phyloP scores from a whole-genome alignment of 2,797 vertebrate genomes.

The Lycodopsis pacificus region DNA sequence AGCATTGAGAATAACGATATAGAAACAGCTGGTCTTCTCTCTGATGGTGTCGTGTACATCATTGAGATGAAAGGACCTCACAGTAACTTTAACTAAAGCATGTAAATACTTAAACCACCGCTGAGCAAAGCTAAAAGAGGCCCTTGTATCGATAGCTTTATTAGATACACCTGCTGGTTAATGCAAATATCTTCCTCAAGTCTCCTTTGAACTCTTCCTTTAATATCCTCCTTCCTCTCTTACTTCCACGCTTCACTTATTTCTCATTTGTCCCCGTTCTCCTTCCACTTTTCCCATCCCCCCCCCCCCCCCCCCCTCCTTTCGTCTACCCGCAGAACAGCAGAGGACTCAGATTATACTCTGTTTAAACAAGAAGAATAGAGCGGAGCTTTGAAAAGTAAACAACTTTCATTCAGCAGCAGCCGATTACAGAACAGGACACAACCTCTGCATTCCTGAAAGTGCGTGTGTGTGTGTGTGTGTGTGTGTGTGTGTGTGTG shows the following conservation, averaged over 20 bases:
- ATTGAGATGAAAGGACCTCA: not conserved
- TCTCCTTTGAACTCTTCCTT: not conserved
- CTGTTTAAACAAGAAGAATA: slow-evolving; percentile 21
- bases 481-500: slow-evolving; percentile 11
- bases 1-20: too few species aligned
- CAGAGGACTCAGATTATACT: slow-evolving; percentile 24
- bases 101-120: not conserved
- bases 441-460: slow-evolving; percentile 7
- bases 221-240: not conserved
- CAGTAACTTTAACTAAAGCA: not conserved
- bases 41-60: not conserved
- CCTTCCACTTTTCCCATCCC: too few species aligned
- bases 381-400: slow-evolving; percentile 24
- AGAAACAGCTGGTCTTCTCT: not conserved
- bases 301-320: not conserved
- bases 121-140: not conserved
- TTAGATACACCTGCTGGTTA: not conserved
- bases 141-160: not conserved
- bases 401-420: slow-evolving; percentile 42
- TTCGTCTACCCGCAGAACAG: slow-evolving; percentile 13
- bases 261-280: not conserved
- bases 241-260: not conserved
- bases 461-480: slow-evolving; percentile 4
- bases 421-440: slow-evolving; percentile 45
- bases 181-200: not conserved